Evolutionary conservation across 2,797 vertebrate species (phyloP).

Genomic region (Rhinoraja longicauda): DNA sequence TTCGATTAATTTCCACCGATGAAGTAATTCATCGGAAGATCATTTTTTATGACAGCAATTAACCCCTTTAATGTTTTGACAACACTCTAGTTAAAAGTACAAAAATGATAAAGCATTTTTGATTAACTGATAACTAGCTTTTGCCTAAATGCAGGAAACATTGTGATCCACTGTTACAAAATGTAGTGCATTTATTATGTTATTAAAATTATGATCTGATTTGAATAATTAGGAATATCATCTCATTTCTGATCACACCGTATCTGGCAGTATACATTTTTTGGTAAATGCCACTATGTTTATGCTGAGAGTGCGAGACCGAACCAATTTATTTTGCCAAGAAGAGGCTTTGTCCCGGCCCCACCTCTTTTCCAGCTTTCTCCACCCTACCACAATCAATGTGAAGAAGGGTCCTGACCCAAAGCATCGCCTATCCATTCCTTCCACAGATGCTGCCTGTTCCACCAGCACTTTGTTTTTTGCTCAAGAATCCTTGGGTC

Average conservation of each 20-base stretch:
- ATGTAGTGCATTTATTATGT: background rate
- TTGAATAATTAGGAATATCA: background rate
- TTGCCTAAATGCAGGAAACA: background rate
- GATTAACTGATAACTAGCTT: background rate
- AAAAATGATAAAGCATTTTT: background rate
- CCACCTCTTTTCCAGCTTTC: too few relatives aligned
- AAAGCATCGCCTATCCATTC: too few relatives aligned
- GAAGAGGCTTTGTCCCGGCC: too few relatives aligned
- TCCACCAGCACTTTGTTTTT: too few relatives aligned
- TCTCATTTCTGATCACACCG: background rate
- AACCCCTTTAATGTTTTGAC: background rate
- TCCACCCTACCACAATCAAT: too few relatives aligned
- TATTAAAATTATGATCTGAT: background rate
- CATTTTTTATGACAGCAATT: background rate
- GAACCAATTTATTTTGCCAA: too few relatives aligned
- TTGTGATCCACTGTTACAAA: background rate
- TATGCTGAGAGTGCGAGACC: too few relatives aligned
- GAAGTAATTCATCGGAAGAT: background rate
- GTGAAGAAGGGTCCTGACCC: too few relatives aligned
- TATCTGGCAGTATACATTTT: too few relatives aligned
- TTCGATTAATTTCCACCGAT: background rate
- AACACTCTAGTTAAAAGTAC: background rate
- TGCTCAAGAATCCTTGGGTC: too few relatives aligned
- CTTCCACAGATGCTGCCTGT: too few relatives aligned
- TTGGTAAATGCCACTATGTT: too few relatives aligned